Conservation (phyloP, 2,888 invertebrate genomes). For the Catocala sponsa region DNA sequence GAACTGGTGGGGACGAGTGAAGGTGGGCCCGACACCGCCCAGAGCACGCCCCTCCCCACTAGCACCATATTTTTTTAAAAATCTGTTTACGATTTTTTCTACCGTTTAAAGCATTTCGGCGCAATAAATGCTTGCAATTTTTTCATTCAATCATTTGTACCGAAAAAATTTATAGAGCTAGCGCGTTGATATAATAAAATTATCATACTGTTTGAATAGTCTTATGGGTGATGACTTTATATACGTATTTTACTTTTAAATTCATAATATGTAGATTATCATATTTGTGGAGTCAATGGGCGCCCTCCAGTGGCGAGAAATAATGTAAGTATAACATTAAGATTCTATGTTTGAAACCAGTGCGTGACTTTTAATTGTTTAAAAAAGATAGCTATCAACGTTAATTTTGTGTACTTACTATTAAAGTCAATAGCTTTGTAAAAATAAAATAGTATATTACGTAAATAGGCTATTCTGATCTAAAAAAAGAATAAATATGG, state of each 20-base stretch:
- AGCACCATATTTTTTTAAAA: slow-evolving; percentile 59
- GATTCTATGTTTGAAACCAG: slow-evolving; percentile 14
- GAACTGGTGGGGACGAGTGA: slow-evolving; percentile 59
- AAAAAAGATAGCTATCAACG: slow-evolving; percentile 3
- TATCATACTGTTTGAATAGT: slow-evolving; percentile 48
- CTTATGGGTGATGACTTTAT: slow-evolving; percentile 35
- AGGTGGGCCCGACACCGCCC: slow-evolving; percentile 63
- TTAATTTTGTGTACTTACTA: neutral
- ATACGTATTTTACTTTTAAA: slow-evolving; percentile 19
- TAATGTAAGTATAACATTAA: slow-evolving; percentile 7
- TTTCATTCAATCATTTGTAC: slow-evolving; percentile 45
- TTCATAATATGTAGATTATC: slow-evolving; percentile 18
- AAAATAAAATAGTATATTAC: no score
- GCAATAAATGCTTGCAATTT: slow-evolving; percentile 52
- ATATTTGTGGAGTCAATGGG: slow-evolving; percentile 15
- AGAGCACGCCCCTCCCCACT: slow-evolving; percentile 64
- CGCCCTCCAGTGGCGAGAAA: slow-evolving; percentile 6
- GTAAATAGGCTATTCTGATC: no score
- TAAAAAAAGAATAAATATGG: no score
- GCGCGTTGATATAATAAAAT: slow-evolving; percentile 37
- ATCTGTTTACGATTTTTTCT: slow-evolving; percentile 67
- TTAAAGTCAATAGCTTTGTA: no score
- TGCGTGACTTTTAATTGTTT: slow-evolving; percentile 16
- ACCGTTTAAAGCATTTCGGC: slow-evolving; percentile 58
- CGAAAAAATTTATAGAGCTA: slow-evolving; percentile 34